Base-by-base conservation (phyloP, 2,888 invertebrate species). In the Drosophila macrospina region DNA sequence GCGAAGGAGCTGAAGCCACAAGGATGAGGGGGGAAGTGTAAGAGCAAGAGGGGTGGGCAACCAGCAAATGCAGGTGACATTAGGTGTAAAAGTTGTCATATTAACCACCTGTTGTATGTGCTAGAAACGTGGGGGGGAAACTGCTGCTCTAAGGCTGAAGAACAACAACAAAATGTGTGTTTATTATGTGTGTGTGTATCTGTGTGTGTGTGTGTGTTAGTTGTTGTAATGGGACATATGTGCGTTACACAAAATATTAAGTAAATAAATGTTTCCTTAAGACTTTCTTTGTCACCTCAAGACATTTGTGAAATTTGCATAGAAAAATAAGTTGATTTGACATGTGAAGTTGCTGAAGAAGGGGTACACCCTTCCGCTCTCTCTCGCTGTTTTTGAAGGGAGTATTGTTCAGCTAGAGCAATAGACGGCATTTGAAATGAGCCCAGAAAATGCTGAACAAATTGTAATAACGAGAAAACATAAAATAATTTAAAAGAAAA, bases 61-160 rank as follows among this genome's bases (percentile, higher is more conserved):
- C n/a, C n/a, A n/a, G n/a, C n/a, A 56, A 69, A 68, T 73, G 79
- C 82, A 72, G 55, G 64, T 65, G 86, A 72, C 68, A 72, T 76
- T 65, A 83, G 79, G 86, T 80, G 80, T 86, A 72, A 83, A 88
- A 86, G 74, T 74, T 88, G 67, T 72, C 66, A 77, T 88, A 86
- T 88, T 86, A 84, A 88, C 83, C 83, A 84, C 83, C 83, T 84
- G 83, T 84, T 74, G 83, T 71, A 67, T 74, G 83, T 71, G 66
- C 20, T 11, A 44, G 16, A 28, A 20, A 20, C 20, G 15, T 1
- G 16, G 2, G 20, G 20, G n/a, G 13, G 20, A 54, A 15, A 20
- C 13, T 39, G 16, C 47, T 39, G 42, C 20, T 36, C 51, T 10
- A 26, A 37, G 47, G 56, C 37, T 39, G 11, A 44, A 59, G 41